phyloP scores from a whole-genome alignment of 1,140 invertebrate genomes.

The Reticulitermes speratus region DNA sequence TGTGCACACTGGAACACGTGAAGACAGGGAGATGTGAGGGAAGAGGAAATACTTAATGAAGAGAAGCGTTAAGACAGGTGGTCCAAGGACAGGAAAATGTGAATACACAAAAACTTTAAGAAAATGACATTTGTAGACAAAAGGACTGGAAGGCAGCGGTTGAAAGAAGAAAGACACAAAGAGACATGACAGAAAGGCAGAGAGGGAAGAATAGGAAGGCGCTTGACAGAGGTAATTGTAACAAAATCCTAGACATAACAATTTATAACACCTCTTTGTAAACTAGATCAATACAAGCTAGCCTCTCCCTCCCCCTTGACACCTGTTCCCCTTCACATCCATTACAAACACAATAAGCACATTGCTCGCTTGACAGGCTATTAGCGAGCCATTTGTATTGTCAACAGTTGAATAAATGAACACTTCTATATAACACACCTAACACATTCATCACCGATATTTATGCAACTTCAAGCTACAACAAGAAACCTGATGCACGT shows the following conservation, averaged over 20 bases:
- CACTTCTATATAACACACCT: too few species aligned
- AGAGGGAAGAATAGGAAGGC: neutral
- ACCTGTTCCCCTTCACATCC: constrained; percentile 8
- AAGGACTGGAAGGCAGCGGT: neutral
- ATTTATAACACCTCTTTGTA: neutral
- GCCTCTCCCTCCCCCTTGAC: neutral
- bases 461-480: too few species aligned
- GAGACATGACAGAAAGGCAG: neutral
- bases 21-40: too few species aligned
- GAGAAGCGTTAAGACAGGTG: too few species aligned
- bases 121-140: too few species aligned
- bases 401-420: neutral
- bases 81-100: too few species aligned
- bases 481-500: too few species aligned
- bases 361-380: neutral
- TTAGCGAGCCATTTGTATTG: neutral
- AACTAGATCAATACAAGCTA: neutral
- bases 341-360: constrained; percentile 4
- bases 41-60: too few species aligned
- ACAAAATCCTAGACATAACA: neutral
- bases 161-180: neutral
- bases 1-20: too few species aligned
- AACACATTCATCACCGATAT: too few species aligned
- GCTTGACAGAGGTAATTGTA: neutral
- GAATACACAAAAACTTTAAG: too few species aligned